Conservation (phyloP, 2,888 invertebrate species). For the Dryococelus australis region DNA sequence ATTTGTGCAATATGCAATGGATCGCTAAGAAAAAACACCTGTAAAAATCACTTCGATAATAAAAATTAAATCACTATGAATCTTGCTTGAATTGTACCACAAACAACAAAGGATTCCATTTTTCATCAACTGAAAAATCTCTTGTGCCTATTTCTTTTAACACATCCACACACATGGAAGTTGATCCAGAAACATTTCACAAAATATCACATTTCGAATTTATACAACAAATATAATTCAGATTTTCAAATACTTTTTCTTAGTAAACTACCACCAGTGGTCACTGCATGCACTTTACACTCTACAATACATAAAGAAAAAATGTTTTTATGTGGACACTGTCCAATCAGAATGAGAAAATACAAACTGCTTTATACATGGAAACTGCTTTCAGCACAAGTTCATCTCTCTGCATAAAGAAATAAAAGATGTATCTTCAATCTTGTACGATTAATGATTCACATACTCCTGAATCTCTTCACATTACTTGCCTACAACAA, state of each 20-base stretch:
- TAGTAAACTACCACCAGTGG: slow-evolving; percentile 3
- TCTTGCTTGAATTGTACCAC: background rate
- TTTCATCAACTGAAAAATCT: background rate
- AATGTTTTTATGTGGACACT: background rate
- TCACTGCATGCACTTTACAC: background rate
- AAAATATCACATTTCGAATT: background rate
- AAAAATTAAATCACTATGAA: background rate
- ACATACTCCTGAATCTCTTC: background rate
- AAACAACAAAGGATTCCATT: background rate
- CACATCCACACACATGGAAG: background rate
- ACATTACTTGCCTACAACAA: background rate
- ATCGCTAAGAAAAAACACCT: background rate
- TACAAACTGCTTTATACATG: background rate
- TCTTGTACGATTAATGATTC: background rate
- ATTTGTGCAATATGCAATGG: background rate
- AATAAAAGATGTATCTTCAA: background rate
- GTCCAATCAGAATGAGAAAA: background rate
- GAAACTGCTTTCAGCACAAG: background rate
- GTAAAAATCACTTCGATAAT: slow-evolving; percentile 3
- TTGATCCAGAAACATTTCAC: background rate
- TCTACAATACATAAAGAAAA: background rate
- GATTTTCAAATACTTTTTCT: background rate
- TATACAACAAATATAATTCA: slow-evolving; percentile 8
- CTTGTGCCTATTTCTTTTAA: background rate
- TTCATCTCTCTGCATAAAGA: background rate